A percentile compares a stretch with the other conserved stretches of the same genome.
Conservation (phyloP, 2,113 vertebrate species). For the Acanthisitta chloris region DNA sequence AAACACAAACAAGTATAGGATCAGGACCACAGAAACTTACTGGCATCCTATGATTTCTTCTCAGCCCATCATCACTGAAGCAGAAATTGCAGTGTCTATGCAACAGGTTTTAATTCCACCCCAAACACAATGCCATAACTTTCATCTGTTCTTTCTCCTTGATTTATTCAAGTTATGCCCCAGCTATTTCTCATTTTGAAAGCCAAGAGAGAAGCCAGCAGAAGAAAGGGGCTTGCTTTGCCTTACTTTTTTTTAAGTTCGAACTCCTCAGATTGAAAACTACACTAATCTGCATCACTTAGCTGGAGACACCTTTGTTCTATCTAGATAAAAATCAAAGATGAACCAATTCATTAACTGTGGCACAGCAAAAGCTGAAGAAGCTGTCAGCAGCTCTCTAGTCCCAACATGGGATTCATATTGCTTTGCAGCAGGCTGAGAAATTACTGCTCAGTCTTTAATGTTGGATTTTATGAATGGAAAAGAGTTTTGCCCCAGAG, state of each 20-base stretch:
- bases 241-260: background rate
- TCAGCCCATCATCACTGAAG: background rate
- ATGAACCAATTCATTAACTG: background rate
- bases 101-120: background rate
- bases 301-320: background rate
- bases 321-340: background rate
- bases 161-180: background rate
- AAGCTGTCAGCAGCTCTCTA: background rate
- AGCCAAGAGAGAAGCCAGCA: background rate
- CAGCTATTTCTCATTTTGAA: background rate
- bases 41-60: background rate
- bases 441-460: background rate
- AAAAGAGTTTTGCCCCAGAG: background rate
- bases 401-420: background rate
- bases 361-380: background rate
- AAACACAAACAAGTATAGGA: background rate
- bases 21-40: background rate
- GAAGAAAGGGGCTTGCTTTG: background rate
- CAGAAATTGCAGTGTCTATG: background rate
- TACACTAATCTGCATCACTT: background rate
- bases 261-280: background rate
- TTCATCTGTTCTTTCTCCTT: background rate
- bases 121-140: background rate
- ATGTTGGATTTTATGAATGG: conserved; percentile 10
- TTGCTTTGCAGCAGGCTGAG: background rate